A percentile compares a stretch with the other conserved stretches of the same genome.
phyloP scores from a whole-genome alignment of 2,797 vertebrate genomes.

The Nyctalus aviator region DNA sequence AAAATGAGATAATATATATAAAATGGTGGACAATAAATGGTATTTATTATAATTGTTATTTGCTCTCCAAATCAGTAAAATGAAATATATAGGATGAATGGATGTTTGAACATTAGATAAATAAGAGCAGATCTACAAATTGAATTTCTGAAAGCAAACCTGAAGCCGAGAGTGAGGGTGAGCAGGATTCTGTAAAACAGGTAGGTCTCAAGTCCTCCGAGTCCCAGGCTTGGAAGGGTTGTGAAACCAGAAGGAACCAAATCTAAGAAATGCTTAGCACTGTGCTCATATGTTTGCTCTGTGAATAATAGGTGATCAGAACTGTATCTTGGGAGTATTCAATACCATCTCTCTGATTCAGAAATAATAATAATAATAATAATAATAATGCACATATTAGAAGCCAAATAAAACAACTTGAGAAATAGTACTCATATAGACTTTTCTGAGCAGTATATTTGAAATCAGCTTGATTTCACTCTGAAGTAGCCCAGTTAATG shows the following conservation, averaged over 20 bases:
- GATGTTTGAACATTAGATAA: background rate
- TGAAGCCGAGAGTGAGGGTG: background rate
- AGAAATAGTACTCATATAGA: background rate
- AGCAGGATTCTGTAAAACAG: background rate
- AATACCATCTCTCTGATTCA: background rate
- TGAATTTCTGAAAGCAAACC: constrained; percentile 15
- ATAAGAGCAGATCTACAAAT: background rate
- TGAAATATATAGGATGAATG: background rate
- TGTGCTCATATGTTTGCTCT: background rate
- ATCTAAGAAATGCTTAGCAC: no score
- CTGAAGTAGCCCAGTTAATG: constrained; percentile 8
- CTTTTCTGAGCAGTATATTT: constrained; percentile 34
- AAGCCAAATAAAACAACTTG: background rate
- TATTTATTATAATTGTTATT: constrained; percentile 48
- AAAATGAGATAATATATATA: constrained; percentile 36
- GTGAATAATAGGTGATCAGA: background rate
- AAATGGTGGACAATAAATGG: constrained; percentile 23
- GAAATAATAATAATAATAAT: background rate
- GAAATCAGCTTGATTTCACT: constrained; percentile 35
- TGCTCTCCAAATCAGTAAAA: background rate
- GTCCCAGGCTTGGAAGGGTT: background rate
- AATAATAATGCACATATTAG: background rate
- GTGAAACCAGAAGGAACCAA: background rate
- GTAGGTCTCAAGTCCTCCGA: background rate
- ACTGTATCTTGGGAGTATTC: background rate